Percentiles rank a stretch among this genome's conserved stretches.
phyloP scores from a whole-genome alignment of 2,113 vertebrate genomes.

The Thunnus thynnus region DNA sequence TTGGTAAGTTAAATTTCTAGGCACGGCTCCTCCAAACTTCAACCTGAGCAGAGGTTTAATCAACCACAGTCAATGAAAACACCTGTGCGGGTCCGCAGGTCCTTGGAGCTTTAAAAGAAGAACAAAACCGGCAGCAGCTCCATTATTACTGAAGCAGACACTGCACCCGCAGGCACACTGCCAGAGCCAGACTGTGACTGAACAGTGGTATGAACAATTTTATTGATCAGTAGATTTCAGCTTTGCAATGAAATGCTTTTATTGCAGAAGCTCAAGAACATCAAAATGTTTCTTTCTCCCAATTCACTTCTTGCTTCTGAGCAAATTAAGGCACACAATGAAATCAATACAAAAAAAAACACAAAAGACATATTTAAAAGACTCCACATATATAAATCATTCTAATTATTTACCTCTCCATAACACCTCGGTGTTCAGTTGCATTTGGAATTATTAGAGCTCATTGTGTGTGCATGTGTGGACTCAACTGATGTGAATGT shows the following conservation, averaged over 20 bases:
- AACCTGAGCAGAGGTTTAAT: neutral
- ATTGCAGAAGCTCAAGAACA: neutral
- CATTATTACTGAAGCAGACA: neutral
- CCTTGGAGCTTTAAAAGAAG: neutral
- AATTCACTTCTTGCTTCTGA: neutral
- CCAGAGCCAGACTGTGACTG: neutral
- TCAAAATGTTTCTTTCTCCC: neutral
- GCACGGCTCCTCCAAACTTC: neutral
- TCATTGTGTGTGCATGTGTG: neutral
- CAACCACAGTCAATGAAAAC: neutral
- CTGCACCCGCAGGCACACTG: neutral
- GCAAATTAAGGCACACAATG: conserved; percentile 25
- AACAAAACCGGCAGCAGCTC: conserved; percentile 35
- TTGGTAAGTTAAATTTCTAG: neutral
- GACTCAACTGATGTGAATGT: conserved; percentile 17
- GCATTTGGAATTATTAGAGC: conserved; percentile 8
- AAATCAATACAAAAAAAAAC: neutral
- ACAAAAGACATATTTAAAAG: neutral
- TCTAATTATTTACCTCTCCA: neutral
- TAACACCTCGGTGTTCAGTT: neutral
- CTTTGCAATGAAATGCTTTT: neutral
- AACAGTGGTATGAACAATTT: conserved; percentile 19
- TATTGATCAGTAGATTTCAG: conserved; percentile 4
- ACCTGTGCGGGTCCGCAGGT: conserved; percentile 2
- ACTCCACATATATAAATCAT: neutral